phyloP scores from a whole-genome alignment of 2,888 invertebrate species.

The Ennomos erosarius region DNA sequence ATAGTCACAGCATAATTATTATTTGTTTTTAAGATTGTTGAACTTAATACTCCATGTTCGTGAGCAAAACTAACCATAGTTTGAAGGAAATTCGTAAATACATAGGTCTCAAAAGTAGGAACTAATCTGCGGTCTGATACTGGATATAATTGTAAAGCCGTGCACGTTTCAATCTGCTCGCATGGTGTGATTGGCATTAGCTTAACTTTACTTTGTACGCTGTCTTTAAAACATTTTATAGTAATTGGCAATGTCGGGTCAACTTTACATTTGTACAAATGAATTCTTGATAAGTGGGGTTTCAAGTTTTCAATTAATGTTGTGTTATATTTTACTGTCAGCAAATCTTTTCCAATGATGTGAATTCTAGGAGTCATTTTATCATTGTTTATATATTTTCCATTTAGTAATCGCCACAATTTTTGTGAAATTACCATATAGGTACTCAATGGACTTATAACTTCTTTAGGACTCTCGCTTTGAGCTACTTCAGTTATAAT shows the following conservation, averaged over 20 bases:
- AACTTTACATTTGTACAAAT: constrained; percentile 22
- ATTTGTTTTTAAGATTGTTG: constrained; percentile 9
- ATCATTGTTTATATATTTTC: constrained; percentile 38
- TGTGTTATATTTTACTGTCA: constrained; percentile 9
- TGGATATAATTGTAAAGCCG: constrained; percentile 46
- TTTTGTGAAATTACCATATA: constrained; percentile 30
- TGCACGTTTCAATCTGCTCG: constrained; percentile 35
- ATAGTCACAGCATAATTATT: constrained; percentile 22
- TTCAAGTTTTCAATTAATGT: constrained; percentile 29
- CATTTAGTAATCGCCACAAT: constrained; percentile 39
- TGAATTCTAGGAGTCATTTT: constrained; percentile 6
- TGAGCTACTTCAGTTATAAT: constrained; percentile 50
- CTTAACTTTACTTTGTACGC: neutral
- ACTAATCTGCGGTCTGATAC: constrained; percentile 28
- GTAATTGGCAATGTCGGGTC: neutral
- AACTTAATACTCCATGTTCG: constrained; percentile 4
- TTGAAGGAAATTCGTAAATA: constrained; percentile 32
- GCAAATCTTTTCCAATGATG: constrained; percentile 2
- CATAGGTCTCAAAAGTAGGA: constrained; percentile 21
- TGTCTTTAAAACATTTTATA: neutral
- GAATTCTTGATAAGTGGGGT: constrained; percentile 23
- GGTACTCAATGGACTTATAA: constrained; percentile 17
- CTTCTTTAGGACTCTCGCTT: constrained; percentile 32
- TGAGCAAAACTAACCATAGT: constrained; percentile 27
- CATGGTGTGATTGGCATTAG: neutral